Percentiles rank a stretch among this genome's conserved stretches.
Evolutionary conservation across 2,113 vertebrate species (phyloP).

Genomic region (Prietella phreatophila): DNA sequence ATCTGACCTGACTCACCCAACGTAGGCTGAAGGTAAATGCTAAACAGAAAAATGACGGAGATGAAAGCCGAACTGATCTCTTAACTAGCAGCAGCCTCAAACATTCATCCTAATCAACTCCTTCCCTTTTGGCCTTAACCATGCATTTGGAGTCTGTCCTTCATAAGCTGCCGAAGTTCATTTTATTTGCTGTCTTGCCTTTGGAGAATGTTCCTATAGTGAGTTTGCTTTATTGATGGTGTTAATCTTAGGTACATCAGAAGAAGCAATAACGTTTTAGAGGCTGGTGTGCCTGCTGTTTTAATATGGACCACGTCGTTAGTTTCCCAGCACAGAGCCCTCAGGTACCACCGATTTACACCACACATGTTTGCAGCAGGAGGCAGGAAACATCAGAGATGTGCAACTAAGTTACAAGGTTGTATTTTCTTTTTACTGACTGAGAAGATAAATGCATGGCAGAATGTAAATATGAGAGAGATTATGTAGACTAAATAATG

Average conservation of each 20-base stretch:
- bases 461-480: conserved; percentile 12
- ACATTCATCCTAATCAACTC: background rate
- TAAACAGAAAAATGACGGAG: background rate
- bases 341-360: conserved; percentile 19
- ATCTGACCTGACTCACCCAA: conserved; percentile 28
- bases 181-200: conserved; percentile 8
- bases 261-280: conserved; percentile 36
- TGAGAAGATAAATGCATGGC: conserved; percentile 38
- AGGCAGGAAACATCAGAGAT: background rate
- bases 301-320: background rate
- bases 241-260: conserved; percentile 35
- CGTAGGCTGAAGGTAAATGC: conserved; percentile 8
- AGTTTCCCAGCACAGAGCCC: conserved; percentile 14
- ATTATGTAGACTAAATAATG: background rate
- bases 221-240: conserved; percentile 17
- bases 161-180: conserved; percentile 17
- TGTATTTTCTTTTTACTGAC: conserved; percentile 53
- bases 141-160: conserved; percentile 14
- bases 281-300: conserved; percentile 23
- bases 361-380: conserved; percentile 24
- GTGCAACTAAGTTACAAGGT: background rate
- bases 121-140: background rate
- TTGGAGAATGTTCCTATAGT: conserved; percentile 12
- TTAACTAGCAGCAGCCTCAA: conserved; percentile 31
- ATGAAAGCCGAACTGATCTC: conserved; percentile 18